Evolutionary conservation across 2,888 invertebrate species (phyloP), one percentile per base, ranked within the genome.

Genomic region (Pilophorus perplexus): DNA sequence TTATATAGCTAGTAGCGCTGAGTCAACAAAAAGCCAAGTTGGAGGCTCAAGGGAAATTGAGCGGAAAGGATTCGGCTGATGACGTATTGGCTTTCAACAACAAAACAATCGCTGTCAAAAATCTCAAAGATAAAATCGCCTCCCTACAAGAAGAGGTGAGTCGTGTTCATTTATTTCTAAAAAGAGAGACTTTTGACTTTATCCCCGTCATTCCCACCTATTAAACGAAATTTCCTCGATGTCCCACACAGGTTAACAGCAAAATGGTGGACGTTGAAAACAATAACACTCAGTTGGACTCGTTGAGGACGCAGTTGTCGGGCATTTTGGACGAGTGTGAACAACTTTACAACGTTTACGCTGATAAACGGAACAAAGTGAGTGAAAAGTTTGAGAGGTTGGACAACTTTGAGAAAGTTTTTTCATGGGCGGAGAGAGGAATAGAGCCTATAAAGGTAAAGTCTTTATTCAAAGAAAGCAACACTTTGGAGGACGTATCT

Each of bases 11-110:
- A 66, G 80, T 93, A 14, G 81, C 87, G 0, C 77, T 92, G 16
- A 90, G 89, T 71, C 92, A 93, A 74, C 93, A 93, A 74, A 90
- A 91, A 68, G 85, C 86, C 0, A 87, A 87, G 67, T 78, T 91
- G 71, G 91, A 92, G 68, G 85, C 89, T 8, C 90, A 87, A 71
- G 83, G 81, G 71, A 73, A 80, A 52, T 82, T 82, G 70, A 73
- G 79, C 27, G 72, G 71, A n/a, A 67, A 68, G 23, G 73, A 72
- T 65, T 54, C 69, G 4, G 79, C 80, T 37, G 81, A 82, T 71
- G 83, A 83, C 72, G 82, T 82, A 65, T 79, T 85, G 65, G 84
- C 84, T 37, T 83, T 85, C 72, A 83, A 84, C 50, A 84, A 83
- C 73, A 87, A 87, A 76, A 84, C 90, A 82, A 84, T 89, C 37